Percentiles rank a stretch among this genome's conserved stretches.
Conservation (phyloP, 2,888 invertebrate species). For the Drosophila greeni region DNA sequence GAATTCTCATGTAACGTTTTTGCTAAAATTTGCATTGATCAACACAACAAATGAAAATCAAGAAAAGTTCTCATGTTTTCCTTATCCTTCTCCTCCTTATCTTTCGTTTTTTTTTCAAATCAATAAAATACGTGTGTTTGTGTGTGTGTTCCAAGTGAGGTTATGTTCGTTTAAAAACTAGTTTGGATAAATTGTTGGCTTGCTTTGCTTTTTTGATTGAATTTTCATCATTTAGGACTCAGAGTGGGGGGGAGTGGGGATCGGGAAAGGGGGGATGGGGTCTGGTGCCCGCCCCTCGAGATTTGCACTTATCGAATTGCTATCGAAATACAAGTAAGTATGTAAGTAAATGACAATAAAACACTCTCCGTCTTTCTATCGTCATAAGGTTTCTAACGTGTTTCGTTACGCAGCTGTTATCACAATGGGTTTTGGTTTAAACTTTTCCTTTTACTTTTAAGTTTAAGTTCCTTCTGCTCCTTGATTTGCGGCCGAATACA, state of each 20-base stretch:
- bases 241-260: slow-evolving; percentile 5
- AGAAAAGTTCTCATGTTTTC: slow-evolving; percentile 35
- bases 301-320: slow-evolving; percentile 32
- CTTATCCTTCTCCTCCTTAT: slow-evolving; percentile 11
- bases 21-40: slow-evolving; percentile 41
- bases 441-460: slow-evolving; percentile 23
- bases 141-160: slow-evolving; percentile 32
- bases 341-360: slow-evolving; percentile 30
- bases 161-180: slow-evolving; percentile 53
- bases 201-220: slow-evolving; percentile 64
- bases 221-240: slow-evolving; percentile 38
- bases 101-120: slow-evolving; percentile 37
- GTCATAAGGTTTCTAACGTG: slow-evolving; percentile 33
- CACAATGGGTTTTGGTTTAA: slow-evolving; percentile 49
- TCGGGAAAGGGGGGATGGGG: neutral
- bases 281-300: slow-evolving; percentile 10
- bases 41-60: slow-evolving; percentile 57
- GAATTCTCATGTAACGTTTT: slow-evolving; percentile 17
- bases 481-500: slow-evolving; percentile 26
- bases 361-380: slow-evolving; percentile 21
- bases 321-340: slow-evolving; percentile 35
- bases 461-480: slow-evolving; percentile 24
- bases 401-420: slow-evolving; percentile 45
- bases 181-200: slow-evolving; percentile 74
- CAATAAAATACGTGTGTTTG: slow-evolving; percentile 48